Evolutionary conservation across 2,797 vertebrate genomes (phyloP).

Genomic region (Sebastes oblongus): DNA sequence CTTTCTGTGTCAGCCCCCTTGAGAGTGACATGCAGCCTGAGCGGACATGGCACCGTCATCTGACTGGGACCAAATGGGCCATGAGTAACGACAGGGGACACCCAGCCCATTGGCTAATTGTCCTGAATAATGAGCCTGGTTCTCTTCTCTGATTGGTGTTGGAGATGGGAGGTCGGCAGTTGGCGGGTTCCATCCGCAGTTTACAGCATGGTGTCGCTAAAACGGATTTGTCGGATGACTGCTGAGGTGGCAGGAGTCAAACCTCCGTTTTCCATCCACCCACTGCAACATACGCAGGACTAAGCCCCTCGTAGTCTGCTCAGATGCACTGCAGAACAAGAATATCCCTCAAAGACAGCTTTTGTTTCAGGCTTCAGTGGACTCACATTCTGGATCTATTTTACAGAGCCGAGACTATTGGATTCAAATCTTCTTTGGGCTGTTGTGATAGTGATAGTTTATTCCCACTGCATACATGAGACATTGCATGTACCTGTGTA

Average conservation of each 20-base stretch:
- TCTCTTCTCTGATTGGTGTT: constrained; percentile 61
- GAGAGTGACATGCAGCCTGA: constrained; percentile 66
- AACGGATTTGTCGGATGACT: constrained; percentile 58
- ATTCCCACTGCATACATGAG: not conserved
- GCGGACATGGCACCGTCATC: constrained; percentile 67
- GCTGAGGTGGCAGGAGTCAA: constrained; percentile 40
- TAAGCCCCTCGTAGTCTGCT: not conserved
- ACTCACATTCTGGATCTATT: constrained; percentile 5
- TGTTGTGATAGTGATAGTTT: not conserved
- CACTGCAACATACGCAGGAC: constrained; percentile 13
- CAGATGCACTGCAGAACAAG: not conserved
- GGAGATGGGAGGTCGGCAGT: constrained; percentile 49
- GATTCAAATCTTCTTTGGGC: constrained; percentile 20
- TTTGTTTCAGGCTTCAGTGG: constrained; percentile 6
- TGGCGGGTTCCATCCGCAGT: constrained; percentile 33
- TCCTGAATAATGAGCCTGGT: constrained; percentile 66
- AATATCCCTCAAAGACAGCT: constrained; percentile 4
- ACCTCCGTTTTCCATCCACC: constrained; percentile 32
- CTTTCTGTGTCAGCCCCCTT: constrained; percentile 37
- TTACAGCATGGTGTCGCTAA: constrained; percentile 26
- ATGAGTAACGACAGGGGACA: constrained; percentile 64
- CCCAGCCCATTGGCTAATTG: constrained; percentile 74
- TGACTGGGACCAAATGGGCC: constrained; percentile 71
- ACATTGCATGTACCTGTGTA: not conserved
- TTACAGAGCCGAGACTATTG: constrained; percentile 9